Evolutionary conservation across 2,888 invertebrate species (phyloP).

Genomic region (Gryllus longicercus): DNA sequence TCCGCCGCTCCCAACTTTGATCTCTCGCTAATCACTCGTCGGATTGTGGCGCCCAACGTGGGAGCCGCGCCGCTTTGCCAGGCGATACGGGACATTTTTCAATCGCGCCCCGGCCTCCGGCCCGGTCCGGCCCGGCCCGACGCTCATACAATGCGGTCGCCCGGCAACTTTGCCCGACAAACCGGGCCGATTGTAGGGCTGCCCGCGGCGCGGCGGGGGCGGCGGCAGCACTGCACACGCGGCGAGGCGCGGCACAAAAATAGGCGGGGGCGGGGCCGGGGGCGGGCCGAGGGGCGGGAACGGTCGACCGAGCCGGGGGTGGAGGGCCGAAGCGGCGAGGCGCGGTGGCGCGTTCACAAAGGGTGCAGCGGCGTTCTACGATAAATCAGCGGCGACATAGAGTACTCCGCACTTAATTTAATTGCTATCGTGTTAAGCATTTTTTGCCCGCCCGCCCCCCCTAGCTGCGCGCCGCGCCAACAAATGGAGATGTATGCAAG

Average conservation of each 20-base stretch:
- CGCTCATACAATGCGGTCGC: background rate
- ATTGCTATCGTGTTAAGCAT: conserved; percentile 17
- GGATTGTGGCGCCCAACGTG: background rate
- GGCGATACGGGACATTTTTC: background rate
- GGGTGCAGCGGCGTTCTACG: conserved; percentile 5
- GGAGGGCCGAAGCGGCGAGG: background rate
- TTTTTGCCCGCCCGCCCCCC: background rate
- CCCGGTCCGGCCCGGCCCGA: background rate
- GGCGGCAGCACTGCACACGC: background rate
- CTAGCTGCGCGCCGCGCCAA: background rate
- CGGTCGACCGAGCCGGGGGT: background rate
- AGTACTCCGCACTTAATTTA: conserved; percentile 17
- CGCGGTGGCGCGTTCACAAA: background rate
- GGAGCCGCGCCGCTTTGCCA: background rate
- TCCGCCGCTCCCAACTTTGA: background rate
- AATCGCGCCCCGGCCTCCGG: background rate
- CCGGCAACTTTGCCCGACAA: background rate
- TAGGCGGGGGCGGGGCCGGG: background rate
- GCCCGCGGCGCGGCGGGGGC: background rate
- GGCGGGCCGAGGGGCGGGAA: background rate
- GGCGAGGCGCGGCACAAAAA: background rate
- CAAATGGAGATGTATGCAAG: conserved; percentile 17
- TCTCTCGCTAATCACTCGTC: conserved; percentile 17
- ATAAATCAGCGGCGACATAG: conserved; percentile 8
- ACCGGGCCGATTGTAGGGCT: background rate